Conservation (phyloP, 30 jellyfish, hydroid and myxozoan species). For the Morbakka virulenta region DNA sequence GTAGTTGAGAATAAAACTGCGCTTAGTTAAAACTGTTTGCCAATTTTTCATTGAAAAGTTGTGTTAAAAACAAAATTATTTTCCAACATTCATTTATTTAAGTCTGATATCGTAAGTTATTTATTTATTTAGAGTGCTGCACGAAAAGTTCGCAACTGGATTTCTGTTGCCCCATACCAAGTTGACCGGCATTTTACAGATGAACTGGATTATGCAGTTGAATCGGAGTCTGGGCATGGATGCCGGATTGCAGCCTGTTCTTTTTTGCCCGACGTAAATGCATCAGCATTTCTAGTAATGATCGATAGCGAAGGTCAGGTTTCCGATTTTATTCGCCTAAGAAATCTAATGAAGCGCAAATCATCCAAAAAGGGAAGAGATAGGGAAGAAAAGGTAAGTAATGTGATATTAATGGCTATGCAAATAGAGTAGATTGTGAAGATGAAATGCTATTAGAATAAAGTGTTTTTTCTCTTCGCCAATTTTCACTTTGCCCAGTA, state of each 20-base stretch:
- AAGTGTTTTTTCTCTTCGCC: not conserved
- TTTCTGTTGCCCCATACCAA: constrained; percentile 89
- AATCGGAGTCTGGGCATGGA: constrained; percentile 62
- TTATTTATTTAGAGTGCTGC: constrained; percentile 66
- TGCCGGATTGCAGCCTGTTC: constrained; percentile 87
- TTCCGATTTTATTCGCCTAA: constrained; percentile 80
- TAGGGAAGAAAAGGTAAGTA: constrained; percentile 64
- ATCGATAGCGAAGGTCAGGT: constrained; percentile 94
- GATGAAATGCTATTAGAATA: not conserved
- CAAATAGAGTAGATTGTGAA: not conserved
- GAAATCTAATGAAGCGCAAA: constrained; percentile 59
- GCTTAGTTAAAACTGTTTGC: not conserved
- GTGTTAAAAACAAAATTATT: too few relatives aligned
- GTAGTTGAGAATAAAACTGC: too few relatives aligned
- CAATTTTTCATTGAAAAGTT: too few relatives aligned
- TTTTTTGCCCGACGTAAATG: constrained; percentile 66
- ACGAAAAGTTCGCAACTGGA: constrained; percentile 52
- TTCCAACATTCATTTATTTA: too few relatives aligned
- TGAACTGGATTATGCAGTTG: constrained; percentile 52
- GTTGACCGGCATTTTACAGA: constrained; percentile 68
- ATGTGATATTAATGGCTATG: too few relatives aligned
- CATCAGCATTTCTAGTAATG: constrained; percentile 83
- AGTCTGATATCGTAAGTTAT: too few relatives aligned
- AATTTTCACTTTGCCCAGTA: not conserved
- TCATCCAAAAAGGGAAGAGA: constrained; percentile 52